Base-by-base conservation (phyloP, 2,888 invertebrate genomes). In the Chelonus formosanus region DNA sequence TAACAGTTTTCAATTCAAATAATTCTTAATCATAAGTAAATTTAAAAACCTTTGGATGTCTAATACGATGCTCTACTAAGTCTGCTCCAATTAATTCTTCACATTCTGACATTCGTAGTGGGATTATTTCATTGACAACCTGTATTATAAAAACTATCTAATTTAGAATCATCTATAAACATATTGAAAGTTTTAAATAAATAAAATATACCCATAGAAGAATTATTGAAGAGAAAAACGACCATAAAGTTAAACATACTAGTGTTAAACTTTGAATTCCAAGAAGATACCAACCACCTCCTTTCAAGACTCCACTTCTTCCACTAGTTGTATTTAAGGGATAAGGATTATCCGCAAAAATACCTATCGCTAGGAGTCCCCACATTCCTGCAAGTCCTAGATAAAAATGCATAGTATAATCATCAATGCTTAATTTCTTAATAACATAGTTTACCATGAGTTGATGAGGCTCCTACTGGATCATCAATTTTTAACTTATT, bases 21-120 rank as follows among this genome's bases (percentile, higher is more conserved):
- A 20, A 20, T 20, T 2, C 20, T 45, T 48, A 4, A 44, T 35
- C 35, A 4, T 4, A 57, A 5, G 5, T 5, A 5, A 40, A 40
- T 2, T 55, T 57, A 7, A 52, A 67, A 79, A 90, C 91, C 85
- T 89, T 86, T 53, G 88, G 86, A 78, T 95, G 94, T 55, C 91
- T 87, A 53, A 96, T 91, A 71, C 89, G 88, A 81, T 97, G 96
- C 79, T 97, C 96, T 3, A 92, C 91, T 43, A 96, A 86, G 85
- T 97, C 96, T 0, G 96, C 96, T 0, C 96, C 96, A 8, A 96
- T 85, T 54, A 95, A 85, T 84, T 97, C 96, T 59, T 94, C 93
- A 75, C 93, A 91, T 0, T 91, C 89, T 64, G 91, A 89, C 95
- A 96, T 94, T 8, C 97, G 88, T 68, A 97, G 94, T 0, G 93